Evolutionary conservation across 2,113 vertebrate species (phyloP).

Genomic region (Psilopsiagon aymara): DNA sequence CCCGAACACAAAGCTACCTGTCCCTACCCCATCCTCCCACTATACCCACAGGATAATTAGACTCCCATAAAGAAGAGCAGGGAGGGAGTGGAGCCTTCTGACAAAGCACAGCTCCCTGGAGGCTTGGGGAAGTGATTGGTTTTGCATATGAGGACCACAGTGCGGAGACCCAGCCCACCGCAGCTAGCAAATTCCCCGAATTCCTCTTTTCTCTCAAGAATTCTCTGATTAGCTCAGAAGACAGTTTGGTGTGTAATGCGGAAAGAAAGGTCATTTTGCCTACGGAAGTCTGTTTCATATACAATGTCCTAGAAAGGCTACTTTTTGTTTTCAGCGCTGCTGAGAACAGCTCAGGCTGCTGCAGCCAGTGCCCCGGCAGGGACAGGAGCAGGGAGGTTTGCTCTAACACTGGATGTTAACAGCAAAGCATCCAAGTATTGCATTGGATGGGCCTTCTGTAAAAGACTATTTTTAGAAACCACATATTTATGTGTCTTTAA

Average conservation of each 20-base stretch:
- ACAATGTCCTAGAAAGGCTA: conserved; percentile 68
- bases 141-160: conserved; percentile 42
- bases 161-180: background rate
- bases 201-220: conserved; percentile 71
- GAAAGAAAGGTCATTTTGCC: conserved; percentile 70
- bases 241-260: conserved; percentile 55
- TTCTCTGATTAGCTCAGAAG: conserved; percentile 75
- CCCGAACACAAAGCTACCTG: background rate
- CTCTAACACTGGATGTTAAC: background rate
- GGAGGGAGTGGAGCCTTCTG: background rate
- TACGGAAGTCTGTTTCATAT: conserved; percentile 46
- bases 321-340: background rate
- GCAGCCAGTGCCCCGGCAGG: background rate
- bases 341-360: conserved; percentile 47
- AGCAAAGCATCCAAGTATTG: background rate
- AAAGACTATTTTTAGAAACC: conserved; percentile 48
- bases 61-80: background rate
- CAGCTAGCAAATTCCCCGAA: conserved; percentile 61
- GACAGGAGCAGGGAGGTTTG: background rate
- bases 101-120: conserved; percentile 3
- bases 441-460: conserved; percentile 3
- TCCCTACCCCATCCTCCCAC: background rate
- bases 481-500: conserved; percentile 56
- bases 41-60: fast-evolving
- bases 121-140: conserved; percentile 19